Evolutionary conservation across 1,140 invertebrate species (phyloP).

Genomic region (Luehdorfia chinensis): DNA sequence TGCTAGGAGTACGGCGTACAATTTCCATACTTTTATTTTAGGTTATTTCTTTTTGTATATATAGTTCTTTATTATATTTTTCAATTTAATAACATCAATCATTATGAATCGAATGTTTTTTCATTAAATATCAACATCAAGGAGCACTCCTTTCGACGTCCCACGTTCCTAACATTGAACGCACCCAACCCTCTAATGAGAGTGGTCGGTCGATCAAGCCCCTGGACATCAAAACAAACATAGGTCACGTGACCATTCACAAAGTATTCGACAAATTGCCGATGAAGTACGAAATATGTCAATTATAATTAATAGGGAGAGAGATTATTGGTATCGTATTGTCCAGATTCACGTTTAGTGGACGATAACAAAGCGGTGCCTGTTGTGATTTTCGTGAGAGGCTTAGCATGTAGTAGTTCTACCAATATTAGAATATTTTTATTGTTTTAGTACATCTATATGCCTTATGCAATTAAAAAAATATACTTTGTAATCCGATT

Average conservation of each 20-base stretch:
- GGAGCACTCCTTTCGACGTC: neutral
- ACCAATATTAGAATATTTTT: neutral
- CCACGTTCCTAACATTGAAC: neutral
- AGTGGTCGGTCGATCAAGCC: slow-evolving; percentile 37
- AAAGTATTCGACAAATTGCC: slow-evolving; percentile 59
- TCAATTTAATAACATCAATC: too few species aligned
- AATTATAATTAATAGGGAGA: slow-evolving; percentile 70
- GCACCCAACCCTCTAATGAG: slow-evolving; percentile 43
- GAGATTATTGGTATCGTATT: slow-evolving; percentile 66
- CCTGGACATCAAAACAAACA: slow-evolving; percentile 72
- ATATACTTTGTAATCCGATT: too few species aligned
- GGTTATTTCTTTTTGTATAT: too few species aligned
- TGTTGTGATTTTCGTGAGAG: slow-evolving; percentile 19
- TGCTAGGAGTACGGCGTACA: too few species aligned
- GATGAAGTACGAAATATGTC: slow-evolving; percentile 66
- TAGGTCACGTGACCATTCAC: slow-evolving; percentile 52
- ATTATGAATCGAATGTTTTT: too few species aligned
- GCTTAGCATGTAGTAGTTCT: neutral
- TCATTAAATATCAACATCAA: slow-evolving; percentile 3
- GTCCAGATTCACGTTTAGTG: slow-evolving; percentile 38
- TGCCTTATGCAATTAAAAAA: too few species aligned
- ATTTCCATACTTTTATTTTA: too few species aligned
- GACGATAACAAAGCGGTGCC: slow-evolving; percentile 36
- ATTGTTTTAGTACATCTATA: too few species aligned
- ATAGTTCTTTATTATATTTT: too few species aligned